Conservation (phyloP, 2,797 vertebrate genomes). For the Hoplostethus mediterraneus region DNA sequence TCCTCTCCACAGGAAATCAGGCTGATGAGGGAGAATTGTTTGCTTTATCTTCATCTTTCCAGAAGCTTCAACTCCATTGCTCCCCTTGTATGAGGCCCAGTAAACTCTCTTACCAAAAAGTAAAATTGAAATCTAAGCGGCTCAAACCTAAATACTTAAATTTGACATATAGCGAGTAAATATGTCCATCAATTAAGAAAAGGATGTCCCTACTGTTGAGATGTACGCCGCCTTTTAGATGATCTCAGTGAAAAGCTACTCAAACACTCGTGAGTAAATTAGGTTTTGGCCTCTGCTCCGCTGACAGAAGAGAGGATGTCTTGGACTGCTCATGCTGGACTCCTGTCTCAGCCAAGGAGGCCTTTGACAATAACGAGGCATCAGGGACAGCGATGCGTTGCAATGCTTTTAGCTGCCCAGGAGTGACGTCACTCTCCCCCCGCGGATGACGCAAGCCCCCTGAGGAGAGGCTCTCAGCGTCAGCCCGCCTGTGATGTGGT, state of each 20-base stretch:
- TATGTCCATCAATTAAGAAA: not conserved
- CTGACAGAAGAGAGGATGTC: conserved; percentile 28
- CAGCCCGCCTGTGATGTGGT: conserved; percentile 47
- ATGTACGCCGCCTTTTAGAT: not conserved
- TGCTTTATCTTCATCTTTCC: conserved; percentile 23
- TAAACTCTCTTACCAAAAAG: not conserved
- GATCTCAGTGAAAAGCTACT: not conserved
- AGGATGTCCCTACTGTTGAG: not conserved
- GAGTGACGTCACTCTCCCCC: conserved; percentile 57
- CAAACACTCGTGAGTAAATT: not conserved
- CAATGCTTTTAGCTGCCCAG: conserved; percentile 54
- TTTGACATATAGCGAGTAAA: conserved; percentile 13
- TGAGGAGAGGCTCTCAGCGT: conserved; percentile 58
- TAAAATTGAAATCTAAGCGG: not conserved
- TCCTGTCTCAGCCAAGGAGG: conserved; percentile 46
- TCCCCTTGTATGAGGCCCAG: not conserved
- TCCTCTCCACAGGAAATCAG: conserved; percentile 47
- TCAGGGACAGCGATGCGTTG: conserved; percentile 31
- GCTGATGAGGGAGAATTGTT: conserved; percentile 31
- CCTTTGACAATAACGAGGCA: conserved; percentile 54
- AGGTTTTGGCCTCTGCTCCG: conserved; percentile 15
- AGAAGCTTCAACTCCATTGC: conserved; percentile 20
- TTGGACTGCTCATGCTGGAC: conserved; percentile 23
- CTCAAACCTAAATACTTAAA: not conserved
- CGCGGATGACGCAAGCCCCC: conserved; percentile 62